Conservation (phyloP, 1,140 invertebrate species). For the Papilio glaucus region DNA sequence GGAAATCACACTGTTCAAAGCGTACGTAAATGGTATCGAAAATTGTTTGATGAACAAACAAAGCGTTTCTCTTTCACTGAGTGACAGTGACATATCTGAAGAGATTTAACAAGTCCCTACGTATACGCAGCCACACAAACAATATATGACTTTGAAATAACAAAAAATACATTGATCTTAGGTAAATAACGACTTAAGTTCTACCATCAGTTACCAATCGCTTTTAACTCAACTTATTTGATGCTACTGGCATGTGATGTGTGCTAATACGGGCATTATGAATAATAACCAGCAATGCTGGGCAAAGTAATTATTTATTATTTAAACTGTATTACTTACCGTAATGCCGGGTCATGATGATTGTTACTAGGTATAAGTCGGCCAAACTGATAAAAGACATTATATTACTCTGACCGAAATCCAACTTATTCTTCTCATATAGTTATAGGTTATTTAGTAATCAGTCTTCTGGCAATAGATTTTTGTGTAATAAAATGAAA, state of each 20-base stretch:
- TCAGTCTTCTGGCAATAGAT: too few species aligned
- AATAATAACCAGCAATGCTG: too few species aligned
- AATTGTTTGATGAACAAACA: constrained; percentile 23
- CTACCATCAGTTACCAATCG: background rate
- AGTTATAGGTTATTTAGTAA: too few species aligned
- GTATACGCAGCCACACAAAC: background rate
- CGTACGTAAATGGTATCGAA: constrained; percentile 18
- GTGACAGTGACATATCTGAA: constrained; percentile 16
- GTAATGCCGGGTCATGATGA: too few species aligned
- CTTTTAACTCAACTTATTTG: background rate
- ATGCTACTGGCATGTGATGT: background rate
- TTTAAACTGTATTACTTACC: too few species aligned
- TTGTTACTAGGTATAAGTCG: too few species aligned
- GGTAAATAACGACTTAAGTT: background rate
- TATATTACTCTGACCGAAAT: too few species aligned
- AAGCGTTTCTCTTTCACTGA: constrained; percentile 18
- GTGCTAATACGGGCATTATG: too few species aligned
- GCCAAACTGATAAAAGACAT: too few species aligned
- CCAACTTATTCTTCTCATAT: too few species aligned
- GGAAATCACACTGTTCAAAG: constrained; percentile 7
- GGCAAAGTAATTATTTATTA: too few species aligned
- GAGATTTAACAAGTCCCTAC: constrained; percentile 15
- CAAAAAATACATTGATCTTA: background rate
- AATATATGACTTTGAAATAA: background rate
- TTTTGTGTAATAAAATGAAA: too few species aligned